Evolutionary conservation across 2,113 vertebrate species (phyloP).

Genomic region (Tricholaema leucomelas): DNA sequence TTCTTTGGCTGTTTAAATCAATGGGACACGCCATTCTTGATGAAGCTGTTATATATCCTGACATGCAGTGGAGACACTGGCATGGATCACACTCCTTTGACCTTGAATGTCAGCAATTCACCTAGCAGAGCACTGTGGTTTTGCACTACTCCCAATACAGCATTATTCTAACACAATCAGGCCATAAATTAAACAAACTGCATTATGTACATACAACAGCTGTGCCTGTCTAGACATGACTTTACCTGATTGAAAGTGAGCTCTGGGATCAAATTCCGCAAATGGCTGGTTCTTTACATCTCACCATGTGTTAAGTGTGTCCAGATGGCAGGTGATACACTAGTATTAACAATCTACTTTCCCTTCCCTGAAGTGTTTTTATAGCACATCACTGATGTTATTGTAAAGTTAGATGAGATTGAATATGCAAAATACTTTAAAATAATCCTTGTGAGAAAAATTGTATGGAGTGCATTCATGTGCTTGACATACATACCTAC

Average conservation of each 20-base stretch:
- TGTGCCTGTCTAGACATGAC: constrained; percentile 51
- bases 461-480: not conserved
- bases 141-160: not conserved
- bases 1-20: not conserved
- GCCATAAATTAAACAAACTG: constrained; percentile 33
- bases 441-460: constrained; percentile 8
- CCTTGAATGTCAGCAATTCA: constrained; percentile 22
- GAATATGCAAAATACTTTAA: constrained; percentile 32
- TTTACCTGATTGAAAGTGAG: constrained; percentile 57
- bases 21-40: not conserved
- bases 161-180: not conserved
- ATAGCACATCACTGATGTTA: not conserved
- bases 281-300: constrained; percentile 50
- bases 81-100: not conserved
- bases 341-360: constrained; percentile 25
- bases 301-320: constrained; percentile 54
- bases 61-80: not conserved
- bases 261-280: constrained; percentile 50
- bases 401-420: constrained; percentile 7
- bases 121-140: not conserved
- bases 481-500: not conserved
- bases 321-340: constrained; percentile 58
- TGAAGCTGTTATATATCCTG: not conserved
- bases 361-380: constrained; percentile 38
- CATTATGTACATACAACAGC: constrained; percentile 48